Evolutionary conservation across 2,888 invertebrate genomes (phyloP), one percentile per base, ranked within the genome.

Genomic region (Parapristionchus giblindavisi): DNA sequence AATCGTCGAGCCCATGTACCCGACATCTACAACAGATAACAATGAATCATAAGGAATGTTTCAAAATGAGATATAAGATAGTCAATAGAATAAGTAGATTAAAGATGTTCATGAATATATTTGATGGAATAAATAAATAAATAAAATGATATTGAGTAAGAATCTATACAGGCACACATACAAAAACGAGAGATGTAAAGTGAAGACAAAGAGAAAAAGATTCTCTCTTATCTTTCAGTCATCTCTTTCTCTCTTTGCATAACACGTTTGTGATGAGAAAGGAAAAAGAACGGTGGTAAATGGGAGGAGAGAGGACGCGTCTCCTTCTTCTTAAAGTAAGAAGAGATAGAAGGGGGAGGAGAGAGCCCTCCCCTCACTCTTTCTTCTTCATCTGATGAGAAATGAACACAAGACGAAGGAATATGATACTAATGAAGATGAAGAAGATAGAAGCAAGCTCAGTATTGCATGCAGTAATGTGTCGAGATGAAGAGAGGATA

Each of bases 21-120:
- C 70, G 70, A 70, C 70, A 70, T 70, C 70, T 52, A 66, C 21
- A 68, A n/a, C n/a, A n/a, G n/a, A n/a, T n/a, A n/a, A n/a, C n/a
- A n/a, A n/a, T n/a, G n/a, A n/a, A n/a, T n/a, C n/a, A n/a, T n/a
- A 54, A 6, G 56, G 56, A 54, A 54, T 43, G 43, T 43, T 8
- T 43, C 8, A 24, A 54, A 8, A 14, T 54, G 17, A 14, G 56
- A 54, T 6, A 54, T 54, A 24, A 6, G 56, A n/a, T 54, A 24
- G 43, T 8, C 43, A 43, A 43, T 14, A 43, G 43, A 43, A 17
- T 43, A 17, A 43, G 43, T 14, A 8, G 8, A 8, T 63, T n/a
- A 40, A 27, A 40, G 63, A 63, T 40, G 14, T 24, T 24, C 40
- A 34, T 40, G 43, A 51, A 52, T 27, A 54, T 21, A 70, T 1